phyloP scores from a whole-genome alignment of 2,888 invertebrate species.

The Drosophila phalerata region DNA sequence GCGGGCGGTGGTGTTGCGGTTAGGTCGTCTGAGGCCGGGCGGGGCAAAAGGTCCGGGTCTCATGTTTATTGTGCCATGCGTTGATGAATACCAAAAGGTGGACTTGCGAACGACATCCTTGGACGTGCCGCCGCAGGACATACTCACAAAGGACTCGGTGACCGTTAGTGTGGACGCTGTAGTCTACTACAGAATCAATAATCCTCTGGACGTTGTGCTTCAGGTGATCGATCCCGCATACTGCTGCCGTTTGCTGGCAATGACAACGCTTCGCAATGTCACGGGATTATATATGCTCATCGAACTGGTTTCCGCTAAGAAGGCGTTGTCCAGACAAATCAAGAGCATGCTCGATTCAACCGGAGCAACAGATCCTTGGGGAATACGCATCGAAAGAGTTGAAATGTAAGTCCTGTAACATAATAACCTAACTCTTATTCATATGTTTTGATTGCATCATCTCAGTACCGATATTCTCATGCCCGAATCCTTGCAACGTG shows the following conservation, averaged over 20 bases:
- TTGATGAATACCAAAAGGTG: slow-evolving; percentile 87
- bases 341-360: slow-evolving; percentile 89
- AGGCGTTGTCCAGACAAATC: slow-evolving; percentile 95
- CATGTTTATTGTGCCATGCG: slow-evolving; percentile 88
- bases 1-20: slow-evolving; percentile 88
- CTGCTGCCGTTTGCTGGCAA: slow-evolving; percentile 91
- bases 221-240: slow-evolving; percentile 87
- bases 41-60: slow-evolving; percentile 87
- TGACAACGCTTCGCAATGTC: slow-evolving; percentile 94
- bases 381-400: slow-evolving; percentile 96
- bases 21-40: slow-evolving; percentile 86
- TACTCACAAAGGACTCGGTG: slow-evolving; percentile 94
- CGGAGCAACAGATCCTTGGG: slow-evolving; percentile 95
- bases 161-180: slow-evolving; percentile 97
- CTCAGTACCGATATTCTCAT: slow-evolving; percentile 66
- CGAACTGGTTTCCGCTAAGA: slow-evolving; percentile 95
- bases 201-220: slow-evolving; percentile 90
- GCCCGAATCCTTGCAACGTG: slow-evolving; percentile 67
- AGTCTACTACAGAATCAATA: slow-evolving; percentile 91
- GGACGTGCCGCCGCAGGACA: slow-evolving; percentile 89
- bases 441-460: neutral
- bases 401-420: slow-evolving; percentile 89
- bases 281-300: slow-evolving; percentile 95
- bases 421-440: fast-evolving
- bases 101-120: slow-evolving; percentile 88